Base-by-base conservation (phyloP, 2,797 vertebrate genomes). In the Clarias fuscus region DNA sequence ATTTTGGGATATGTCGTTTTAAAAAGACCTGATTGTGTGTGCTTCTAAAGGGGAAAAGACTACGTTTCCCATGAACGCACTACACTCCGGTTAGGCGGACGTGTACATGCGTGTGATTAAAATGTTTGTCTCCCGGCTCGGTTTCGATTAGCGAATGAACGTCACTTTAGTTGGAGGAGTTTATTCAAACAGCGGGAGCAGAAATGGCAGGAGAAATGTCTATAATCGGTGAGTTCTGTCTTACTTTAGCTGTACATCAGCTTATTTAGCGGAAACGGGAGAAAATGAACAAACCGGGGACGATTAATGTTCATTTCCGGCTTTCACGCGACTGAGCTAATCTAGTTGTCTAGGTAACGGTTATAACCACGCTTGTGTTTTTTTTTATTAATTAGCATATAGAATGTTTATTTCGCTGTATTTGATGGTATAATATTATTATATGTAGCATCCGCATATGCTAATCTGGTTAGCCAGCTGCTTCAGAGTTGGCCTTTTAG, bases 141-240 rank as follows among this genome's bases (percentile, higher is more conserved):
- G 15, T 43, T 58, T 22, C 76, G 78, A 88, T 73, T 71, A 82
- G 59, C 62, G 67, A 22, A 37, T 75, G 18, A 85, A 68, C 62
- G 84, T 70, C 77, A 59, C 8, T 86, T 37, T 64, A 72, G 27
- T 71, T 83, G 67, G 53, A 20, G 64, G 3, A 43, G 22, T 24
- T 59, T 83, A 43, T 87, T 79, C 17, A 2, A 83, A 65, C 40
- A 15, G 7, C 13, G 30, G 30, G 33, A n/a, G 18, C 18, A 40
- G 88, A 64, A 30, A 96, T 96, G 96, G 86, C 95, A 2, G 96
- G 95, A 68, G 94, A 95, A 88, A 92, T 96, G 10, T 95, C 96
- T 1, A 93, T 95, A 90, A 91, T 96, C 13, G 96, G 96, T 96
- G 89, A 95, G 94, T 92, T 0, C 15, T 67, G 20, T 64, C n/a